A percentile compares a stretch with the other conserved stretches of the same genome.
Conservation (phyloP, 2,113 vertebrate species). For the human region DNA sequence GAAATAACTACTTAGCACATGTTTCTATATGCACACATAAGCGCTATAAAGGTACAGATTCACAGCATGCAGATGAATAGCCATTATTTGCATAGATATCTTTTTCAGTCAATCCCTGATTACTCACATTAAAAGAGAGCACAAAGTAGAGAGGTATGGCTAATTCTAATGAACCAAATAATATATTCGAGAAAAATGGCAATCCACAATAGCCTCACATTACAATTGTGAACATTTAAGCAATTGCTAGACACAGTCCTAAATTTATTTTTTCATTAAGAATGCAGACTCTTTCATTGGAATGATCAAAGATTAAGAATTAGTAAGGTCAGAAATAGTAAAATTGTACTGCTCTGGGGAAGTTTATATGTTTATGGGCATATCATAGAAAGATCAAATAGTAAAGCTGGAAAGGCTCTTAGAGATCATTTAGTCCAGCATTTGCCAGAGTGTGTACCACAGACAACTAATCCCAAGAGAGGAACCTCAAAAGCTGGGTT, state of each 20-base stretch:
- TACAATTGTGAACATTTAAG: neutral
- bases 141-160: neutral
- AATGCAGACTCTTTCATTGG: neutral
- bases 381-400: neutral
- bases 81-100: neutral
- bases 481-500: neutral
- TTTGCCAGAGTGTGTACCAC: neutral
- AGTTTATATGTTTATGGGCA: neutral
- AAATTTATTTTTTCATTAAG: slow-evolving; percentile 39
- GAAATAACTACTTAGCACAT: slow-evolving; percentile 33
- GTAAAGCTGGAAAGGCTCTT: neutral
- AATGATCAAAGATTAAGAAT: slow-evolving; percentile 48
- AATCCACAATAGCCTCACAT: neutral
- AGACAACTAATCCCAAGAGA: neutral
- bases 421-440: neutral
- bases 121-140: slow-evolving; percentile 52
- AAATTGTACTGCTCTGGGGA: neutral
- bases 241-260: neutral
- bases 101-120: slow-evolving; percentile 18
- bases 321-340: slow-evolving; percentile 11
- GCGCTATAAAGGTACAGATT: slow-evolving; percentile 12
- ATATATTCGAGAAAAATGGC: neutral
- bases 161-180: slow-evolving; percentile 47
- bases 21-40: neutral
- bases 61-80: slow-evolving; percentile 2